Base-by-base conservation (phyloP, 2,113 vertebrate genomes). In the Gobio gobio region DNA sequence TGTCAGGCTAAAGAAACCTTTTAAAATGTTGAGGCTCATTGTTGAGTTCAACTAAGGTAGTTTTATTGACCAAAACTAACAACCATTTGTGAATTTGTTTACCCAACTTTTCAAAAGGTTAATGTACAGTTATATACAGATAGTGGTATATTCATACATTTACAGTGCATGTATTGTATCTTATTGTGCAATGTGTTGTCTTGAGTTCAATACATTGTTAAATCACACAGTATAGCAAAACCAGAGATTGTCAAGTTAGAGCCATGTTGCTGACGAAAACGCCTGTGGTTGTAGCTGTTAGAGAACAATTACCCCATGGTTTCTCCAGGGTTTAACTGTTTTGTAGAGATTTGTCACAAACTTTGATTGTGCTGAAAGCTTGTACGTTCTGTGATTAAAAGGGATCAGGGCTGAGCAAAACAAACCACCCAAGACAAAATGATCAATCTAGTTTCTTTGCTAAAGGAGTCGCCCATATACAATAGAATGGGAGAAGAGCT, bases 231-330 rank as follows among this genome's bases (percentile, higher is more conserved):
- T 66, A 49, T 51, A 12, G 14, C 10, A 24, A 66, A 64, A 59
- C 78, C 61, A 36, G 24, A 81, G n/a, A 81, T 29, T 64, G 59
- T 66, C 78, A 66, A 79, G 9, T 81, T 64, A 80, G 59, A 16
- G 16, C 59, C 24, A 47, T 0, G 2, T 64, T 80, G 20, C 59
- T 64, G n/a, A 63, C 43, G 10, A 51, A 49, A 47, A 66, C 29
- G 43, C 36, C 22, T 79, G 77, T 63, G 8, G 22, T 63, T 26
- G 45, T 61, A 79, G 59, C 13, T 66, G 9, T 81, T 66, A 66
- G 26, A 47, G 26, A 40, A 81, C 61, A 64, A 49, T 51, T 51
- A 49, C 61, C 59, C 26, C 9, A 61, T 47, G 43, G 43, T 66
- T n/a, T 64, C 61, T 81, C 58, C 16, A 45, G 36, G 77, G 12